phyloP scores from a whole-genome alignment of 2,888 invertebrate genomes.

The Saturnia pavonia region DNA sequence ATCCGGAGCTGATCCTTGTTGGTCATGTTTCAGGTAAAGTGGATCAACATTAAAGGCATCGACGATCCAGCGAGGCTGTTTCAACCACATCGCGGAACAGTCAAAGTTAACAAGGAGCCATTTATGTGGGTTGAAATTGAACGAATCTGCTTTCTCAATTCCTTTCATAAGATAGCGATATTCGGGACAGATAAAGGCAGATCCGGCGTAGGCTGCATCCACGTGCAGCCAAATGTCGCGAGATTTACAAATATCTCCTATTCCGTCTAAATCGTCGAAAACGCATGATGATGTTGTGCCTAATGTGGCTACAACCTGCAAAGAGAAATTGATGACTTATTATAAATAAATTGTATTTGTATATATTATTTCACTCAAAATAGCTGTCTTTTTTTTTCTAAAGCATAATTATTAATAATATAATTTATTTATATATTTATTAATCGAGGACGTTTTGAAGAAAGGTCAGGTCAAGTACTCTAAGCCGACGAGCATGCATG shows the following conservation, averaged over 20 bases:
- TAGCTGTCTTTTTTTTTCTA: neutral
- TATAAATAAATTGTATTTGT: neutral
- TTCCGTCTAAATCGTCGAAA: conserved; percentile 94
- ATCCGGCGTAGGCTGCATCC: conserved; percentile 98
- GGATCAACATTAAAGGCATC: conserved; percentile 99
- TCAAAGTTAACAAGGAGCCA: conserved; percentile 99
- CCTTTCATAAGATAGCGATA: conserved; percentile 95
- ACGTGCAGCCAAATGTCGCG: conserved; percentile 95
- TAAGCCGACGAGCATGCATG: too few species aligned
- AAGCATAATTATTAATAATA: too few species aligned
- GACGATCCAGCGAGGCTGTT: conserved; percentile 93
- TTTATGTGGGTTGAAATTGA: conserved; percentile 99
- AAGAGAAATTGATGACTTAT: conserved; percentile 26
- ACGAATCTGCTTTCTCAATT: conserved; percentile 94
- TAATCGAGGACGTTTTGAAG: too few species aligned
- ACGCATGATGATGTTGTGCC: conserved; percentile 98
- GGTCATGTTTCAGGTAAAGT: conserved; percentile 96
- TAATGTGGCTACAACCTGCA: conserved; percentile 91
- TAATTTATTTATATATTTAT: too few species aligned
- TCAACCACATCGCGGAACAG: conserved; percentile 99
- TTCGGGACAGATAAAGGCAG: conserved; percentile 98
- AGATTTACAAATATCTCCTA: conserved; percentile 93
- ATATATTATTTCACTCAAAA: neutral
- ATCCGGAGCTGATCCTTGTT: conserved; percentile 94
- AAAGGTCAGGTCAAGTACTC: too few species aligned